Conservation (phyloP, 2,888 invertebrate genomes). For the Ctena decussata region DNA sequence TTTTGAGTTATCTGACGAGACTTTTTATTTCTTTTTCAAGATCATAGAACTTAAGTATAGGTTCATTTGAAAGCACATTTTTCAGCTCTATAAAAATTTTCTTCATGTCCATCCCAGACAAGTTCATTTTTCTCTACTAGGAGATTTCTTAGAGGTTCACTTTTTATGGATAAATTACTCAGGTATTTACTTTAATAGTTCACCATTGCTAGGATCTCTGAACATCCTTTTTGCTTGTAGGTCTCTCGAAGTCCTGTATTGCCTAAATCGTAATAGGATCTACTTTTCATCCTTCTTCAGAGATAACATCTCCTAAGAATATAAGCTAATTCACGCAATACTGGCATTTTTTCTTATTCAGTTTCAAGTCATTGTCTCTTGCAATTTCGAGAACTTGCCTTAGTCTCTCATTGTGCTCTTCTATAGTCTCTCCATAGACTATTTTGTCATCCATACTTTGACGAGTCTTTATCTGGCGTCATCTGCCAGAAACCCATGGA, state of each 20-base stretch:
- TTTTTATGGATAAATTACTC: conserved; percentile 18
- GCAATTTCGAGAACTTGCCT: conserved; percentile 32
- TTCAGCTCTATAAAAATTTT: conserved; percentile 36
- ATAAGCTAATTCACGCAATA: conserved; percentile 32
- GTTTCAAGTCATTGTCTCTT: conserved; percentile 30
- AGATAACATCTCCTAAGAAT: conserved; percentile 36
- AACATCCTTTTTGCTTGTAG: conserved; percentile 17
- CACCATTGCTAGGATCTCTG: conserved; percentile 39
- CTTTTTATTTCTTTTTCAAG: conserved; percentile 17
- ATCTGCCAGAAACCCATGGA: conserved; percentile 63
- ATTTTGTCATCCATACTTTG: conserved; percentile 49
- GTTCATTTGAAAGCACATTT: neutral
- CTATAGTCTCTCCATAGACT: conserved; percentile 38
- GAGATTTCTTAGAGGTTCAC: conserved; percentile 27
- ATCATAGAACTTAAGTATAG: conserved; percentile 42
- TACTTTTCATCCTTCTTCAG: conserved; percentile 32
- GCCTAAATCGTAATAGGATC: conserved; percentile 26
- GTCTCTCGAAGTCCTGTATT: conserved; percentile 19
- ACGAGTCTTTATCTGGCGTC: conserved; percentile 47
- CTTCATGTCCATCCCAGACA: conserved; percentile 18
- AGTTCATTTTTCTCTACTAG: conserved; percentile 17
- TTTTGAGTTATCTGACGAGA: conserved; percentile 28
- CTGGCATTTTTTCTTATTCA: conserved; percentile 40
- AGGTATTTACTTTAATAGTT: conserved; percentile 26
- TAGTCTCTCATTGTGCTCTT: conserved; percentile 44